Percentiles rank a stretch among this genome's conserved stretches.
phyloP scores from a whole-genome alignment of 2,113 vertebrate species.

The Oncorhynchus clarkii region DNA sequence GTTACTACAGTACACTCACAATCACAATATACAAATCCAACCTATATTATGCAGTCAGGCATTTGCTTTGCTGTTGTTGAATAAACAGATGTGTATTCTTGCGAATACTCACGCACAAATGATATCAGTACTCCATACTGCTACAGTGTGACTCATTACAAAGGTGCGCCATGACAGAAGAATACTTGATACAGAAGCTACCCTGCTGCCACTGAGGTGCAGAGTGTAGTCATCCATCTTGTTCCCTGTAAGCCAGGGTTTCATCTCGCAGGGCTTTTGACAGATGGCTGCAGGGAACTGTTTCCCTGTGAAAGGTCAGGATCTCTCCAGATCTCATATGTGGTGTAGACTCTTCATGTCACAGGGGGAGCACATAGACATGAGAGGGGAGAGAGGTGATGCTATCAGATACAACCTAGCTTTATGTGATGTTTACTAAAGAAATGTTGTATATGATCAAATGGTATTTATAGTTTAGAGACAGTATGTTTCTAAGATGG shows the following conservation, averaged over 20 bases:
- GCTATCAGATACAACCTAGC: not conserved
- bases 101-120: too few relatives aligned
- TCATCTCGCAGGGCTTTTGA: constrained; percentile 56
- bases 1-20: too few relatives aligned
- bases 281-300: constrained; percentile 54
- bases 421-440: not conserved
- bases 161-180: too few relatives aligned
- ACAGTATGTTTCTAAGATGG: too few relatives aligned
- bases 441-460: not conserved
- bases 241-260: constrained; percentile 52
- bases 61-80: too few relatives aligned
- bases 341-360: constrained; percentile 39
- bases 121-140: too few relatives aligned
- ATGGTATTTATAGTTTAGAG: too few relatives aligned
- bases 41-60: too few relatives aligned
- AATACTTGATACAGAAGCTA: constrained; percentile 19
- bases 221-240: constrained; percentile 58
- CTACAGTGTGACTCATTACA: too few relatives aligned
- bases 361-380: not conserved
- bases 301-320: constrained; percentile 51
- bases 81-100: too few relatives aligned
- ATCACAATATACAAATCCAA: too few relatives aligned
- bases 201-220: constrained; percentile 37
- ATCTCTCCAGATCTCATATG: constrained; percentile 44
- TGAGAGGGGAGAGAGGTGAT: not conserved